A percentile compares a stretch with the other conserved stretches of the same genome.
Conservation (phyloP, 1,140 invertebrate genomes). For the Meteorus sp. region DNA sequence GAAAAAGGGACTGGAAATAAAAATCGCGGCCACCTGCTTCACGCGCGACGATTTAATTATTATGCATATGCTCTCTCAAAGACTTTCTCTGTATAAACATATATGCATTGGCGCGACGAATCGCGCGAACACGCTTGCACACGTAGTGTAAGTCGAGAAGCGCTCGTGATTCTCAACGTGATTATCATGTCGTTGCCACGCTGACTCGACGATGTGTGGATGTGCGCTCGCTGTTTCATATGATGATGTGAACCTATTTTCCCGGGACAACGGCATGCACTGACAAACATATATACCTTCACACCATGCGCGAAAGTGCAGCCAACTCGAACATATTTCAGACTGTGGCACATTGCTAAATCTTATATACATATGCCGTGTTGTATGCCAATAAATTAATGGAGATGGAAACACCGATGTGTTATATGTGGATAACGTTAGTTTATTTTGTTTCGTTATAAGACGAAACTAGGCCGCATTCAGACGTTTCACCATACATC, state of each 20-base stretch:
- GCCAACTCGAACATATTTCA: neutral
- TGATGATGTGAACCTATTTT: conserved; percentile 8
- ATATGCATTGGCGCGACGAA: neutral
- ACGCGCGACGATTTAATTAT: conserved; percentile 18
- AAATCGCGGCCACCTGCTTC: conserved; percentile 19
- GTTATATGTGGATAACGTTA: no score
- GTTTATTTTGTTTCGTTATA: no score
- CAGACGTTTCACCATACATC: no score
- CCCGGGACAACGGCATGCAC: no score
- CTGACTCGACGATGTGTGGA: conserved; percentile 2
- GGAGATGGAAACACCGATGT: no score
- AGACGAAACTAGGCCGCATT: no score
- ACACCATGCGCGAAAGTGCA: conserved; percentile 6
- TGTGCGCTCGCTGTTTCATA: no score
- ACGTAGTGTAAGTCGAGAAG: conserved; percentile 21
- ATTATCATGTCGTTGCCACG: conserved; percentile 24
- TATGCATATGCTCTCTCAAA: neutral
- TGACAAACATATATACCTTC: no score
- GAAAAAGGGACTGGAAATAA: no score
- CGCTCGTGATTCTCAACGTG: conserved; percentile 16
- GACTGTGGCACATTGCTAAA: neutral
- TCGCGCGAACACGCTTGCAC: no score
- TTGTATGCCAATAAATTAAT: no score
- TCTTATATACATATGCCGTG: no score
- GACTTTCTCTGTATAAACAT: conserved; percentile 13